Percentiles rank a stretch among this genome's conserved stretches.
Evolutionary conservation across 2,888 invertebrate species (phyloP).

Genomic region (Tenthredo livida): DNA sequence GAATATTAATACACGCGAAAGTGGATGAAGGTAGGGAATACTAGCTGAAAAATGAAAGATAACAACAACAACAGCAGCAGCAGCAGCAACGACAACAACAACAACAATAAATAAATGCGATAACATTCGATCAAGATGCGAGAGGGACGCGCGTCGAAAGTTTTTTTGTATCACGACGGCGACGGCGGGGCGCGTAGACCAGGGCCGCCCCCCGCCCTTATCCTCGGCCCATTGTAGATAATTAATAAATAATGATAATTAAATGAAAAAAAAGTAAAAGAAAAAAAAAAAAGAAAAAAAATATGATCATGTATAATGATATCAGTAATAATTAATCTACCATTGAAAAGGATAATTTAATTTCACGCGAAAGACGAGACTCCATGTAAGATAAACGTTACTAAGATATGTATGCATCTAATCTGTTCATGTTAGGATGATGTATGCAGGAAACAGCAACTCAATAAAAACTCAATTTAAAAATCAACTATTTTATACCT

Average conservation of each 20-base stretch:
- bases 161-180: constrained; percentile 67
- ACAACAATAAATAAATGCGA: not conserved
- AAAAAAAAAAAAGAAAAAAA: constrained; percentile 47
- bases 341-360: constrained; percentile 65
- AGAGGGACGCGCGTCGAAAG: constrained; percentile 75
- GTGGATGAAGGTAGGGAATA: constrained; percentile 61
- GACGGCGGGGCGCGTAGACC: constrained; percentile 78
- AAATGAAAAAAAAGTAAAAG: constrained; percentile 58
- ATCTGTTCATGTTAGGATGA: constrained; percentile 77
- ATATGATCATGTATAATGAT: constrained; percentile 64
- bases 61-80: not conserved
- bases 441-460: constrained; percentile 74
- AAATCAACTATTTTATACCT: not conserved
- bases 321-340: constrained; percentile 64
- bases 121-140: constrained; percentile 63
- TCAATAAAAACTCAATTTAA: constrained; percentile 67
- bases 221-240: constrained; percentile 78
- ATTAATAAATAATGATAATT: constrained; percentile 73
- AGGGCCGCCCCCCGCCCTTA: constrained; percentile 78
- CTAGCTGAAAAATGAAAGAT: constrained; percentile 54
- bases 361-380: constrained; percentile 67
- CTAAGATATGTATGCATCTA: constrained; percentile 73
- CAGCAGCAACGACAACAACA: not conserved
- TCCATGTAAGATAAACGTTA: constrained; percentile 71
- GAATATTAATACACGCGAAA: constrained; percentile 56